Evolutionary conservation across 2,113 vertebrate genomes (phyloP).

Genomic region (Pachyramphus minor): DNA sequence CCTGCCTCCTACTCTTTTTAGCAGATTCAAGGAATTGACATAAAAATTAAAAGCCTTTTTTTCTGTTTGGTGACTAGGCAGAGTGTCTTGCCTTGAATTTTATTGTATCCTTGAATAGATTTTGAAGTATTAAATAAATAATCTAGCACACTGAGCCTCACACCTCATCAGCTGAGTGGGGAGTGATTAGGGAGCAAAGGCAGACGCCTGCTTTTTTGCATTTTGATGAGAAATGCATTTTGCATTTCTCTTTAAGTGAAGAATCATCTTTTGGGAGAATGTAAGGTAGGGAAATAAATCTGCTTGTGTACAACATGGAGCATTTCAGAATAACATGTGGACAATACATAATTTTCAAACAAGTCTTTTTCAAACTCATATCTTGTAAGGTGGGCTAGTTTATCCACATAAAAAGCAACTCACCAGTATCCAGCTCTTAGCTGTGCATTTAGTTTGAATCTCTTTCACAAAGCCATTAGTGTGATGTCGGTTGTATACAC

Average conservation of each 20-base stretch:
- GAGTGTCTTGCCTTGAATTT: not conserved
- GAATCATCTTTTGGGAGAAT: not conserved
- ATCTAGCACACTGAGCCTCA: not conserved
- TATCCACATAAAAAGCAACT: not conserved
- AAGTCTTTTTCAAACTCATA: not conserved
- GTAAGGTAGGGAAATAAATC: not conserved
- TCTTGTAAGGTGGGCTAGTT: not conserved
- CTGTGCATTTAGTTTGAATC: not conserved
- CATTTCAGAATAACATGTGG: not conserved
- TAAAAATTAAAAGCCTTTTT: not conserved
- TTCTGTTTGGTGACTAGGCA: not conserved
- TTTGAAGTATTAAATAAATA: not conserved
- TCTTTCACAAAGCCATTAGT: not conserved
- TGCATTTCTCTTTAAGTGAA: not conserved
- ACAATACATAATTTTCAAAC: not conserved
- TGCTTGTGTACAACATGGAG: not conserved
- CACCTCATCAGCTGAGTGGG: not conserved
- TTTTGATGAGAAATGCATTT: too few relatives aligned
- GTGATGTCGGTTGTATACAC: not conserved
- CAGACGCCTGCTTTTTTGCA: not conserved
- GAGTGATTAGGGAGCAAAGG: not conserved
- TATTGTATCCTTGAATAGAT: not conserved
- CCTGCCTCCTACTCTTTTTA: not conserved
- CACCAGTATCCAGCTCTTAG: not conserved
- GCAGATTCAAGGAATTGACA: not conserved